Percentiles rank a stretch among this genome's conserved stretches.
phyloP scores from a whole-genome alignment of 2,888 invertebrate species.

The Agrilus biguttatus region DNA sequence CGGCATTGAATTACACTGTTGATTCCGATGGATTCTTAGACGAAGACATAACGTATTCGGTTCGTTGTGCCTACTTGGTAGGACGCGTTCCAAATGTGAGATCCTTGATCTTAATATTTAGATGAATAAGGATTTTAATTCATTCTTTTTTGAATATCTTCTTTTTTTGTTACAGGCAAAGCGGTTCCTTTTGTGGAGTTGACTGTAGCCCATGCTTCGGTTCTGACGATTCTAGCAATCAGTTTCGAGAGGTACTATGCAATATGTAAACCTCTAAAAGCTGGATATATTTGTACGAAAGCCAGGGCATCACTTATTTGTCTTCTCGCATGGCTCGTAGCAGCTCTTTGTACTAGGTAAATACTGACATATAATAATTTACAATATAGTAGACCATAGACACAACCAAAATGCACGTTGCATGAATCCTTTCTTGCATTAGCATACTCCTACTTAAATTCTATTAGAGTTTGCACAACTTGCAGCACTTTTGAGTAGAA shows the following conservation, averaged over 20 bases:
- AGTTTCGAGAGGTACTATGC: conserved; percentile 79
- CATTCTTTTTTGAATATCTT: no score
- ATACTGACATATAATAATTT: conserved; percentile 7
- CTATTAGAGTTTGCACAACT: background rate
- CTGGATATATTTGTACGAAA: conserved; percentile 81
- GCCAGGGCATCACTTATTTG: conserved; percentile 71
- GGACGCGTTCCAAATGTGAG: no score
- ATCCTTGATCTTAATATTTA: no score
- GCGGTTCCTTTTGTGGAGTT: conserved; percentile 85
- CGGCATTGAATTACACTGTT: no score
- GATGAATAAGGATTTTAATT: no score
- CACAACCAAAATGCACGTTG: background rate
- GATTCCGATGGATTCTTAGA: no score
- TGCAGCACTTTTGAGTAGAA: background rate
- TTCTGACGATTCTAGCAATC: conserved; percentile 83
- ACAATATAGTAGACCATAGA: no score
- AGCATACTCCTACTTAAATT: background rate
- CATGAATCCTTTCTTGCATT: background rate
- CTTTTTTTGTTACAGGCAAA: conserved; percentile 52
- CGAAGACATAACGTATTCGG: no score
- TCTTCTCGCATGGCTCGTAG: conserved; percentile 68
- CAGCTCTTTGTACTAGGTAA: conserved; percentile 77
- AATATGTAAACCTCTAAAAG: conserved; percentile 81
- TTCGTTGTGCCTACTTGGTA: no score
- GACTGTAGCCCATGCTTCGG: conserved; percentile 84